phyloP scores from a whole-genome alignment of 2,888 invertebrate species.

The Catocala fraxini region DNA sequence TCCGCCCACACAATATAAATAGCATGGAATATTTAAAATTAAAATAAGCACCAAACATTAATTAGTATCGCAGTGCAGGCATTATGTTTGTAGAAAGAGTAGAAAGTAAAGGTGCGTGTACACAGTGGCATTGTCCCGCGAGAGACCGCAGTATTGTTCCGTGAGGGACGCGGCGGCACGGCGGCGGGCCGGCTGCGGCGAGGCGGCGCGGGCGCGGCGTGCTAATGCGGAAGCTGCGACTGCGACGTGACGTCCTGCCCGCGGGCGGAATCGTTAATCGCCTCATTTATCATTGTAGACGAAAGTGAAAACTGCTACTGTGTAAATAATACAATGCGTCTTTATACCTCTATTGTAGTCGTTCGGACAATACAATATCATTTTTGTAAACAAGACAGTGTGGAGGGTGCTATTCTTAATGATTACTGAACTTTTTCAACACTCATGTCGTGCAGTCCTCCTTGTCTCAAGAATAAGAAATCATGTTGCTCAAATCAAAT shows the following conservation, averaged over 20 bases:
- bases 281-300: conserved; percentile 72
- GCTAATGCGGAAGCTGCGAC: conserved; percentile 74
- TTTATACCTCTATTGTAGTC: conserved; percentile 43
- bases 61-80: conserved; percentile 57
- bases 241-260: conserved; percentile 72
- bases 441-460: too few relatives aligned
- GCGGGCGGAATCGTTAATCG: conserved; percentile 76
- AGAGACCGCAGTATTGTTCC: conserved; percentile 52
- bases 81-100: conserved; percentile 53
- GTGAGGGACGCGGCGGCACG: too few relatives aligned
- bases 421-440: too few relatives aligned
- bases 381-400: neutral
- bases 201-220: conserved; percentile 16
- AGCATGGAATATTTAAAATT: conserved; percentile 61
- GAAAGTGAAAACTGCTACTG: conserved; percentile 80
- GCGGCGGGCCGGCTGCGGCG: too few relatives aligned
- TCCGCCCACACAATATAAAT: conserved; percentile 57
- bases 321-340: conserved; percentile 55
- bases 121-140: conserved; percentile 52
- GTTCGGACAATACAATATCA: conserved; percentile 25
- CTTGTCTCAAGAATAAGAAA: too few relatives aligned
- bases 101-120: conserved; percentile 65
- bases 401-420: too few relatives aligned
- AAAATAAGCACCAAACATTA: conserved; percentile 62
- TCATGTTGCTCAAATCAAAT: too few relatives aligned